These are phyloP conservation scores for Limnephilus auricula DNA, from an alignment of 2,888 invertebrate species.

Conservation along the genomic window DNA sequence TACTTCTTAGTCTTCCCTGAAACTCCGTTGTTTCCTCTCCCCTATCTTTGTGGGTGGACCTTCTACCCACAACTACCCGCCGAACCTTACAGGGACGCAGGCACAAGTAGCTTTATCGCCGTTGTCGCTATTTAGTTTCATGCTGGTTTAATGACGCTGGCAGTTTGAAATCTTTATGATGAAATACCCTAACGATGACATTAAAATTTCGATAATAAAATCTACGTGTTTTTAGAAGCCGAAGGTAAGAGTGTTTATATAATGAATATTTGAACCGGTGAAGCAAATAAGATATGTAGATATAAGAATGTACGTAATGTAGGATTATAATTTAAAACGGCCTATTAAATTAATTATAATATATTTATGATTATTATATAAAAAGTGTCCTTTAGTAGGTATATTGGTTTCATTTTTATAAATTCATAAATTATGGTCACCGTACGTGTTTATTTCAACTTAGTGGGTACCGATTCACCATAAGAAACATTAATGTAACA, in stretches of 20 bases:
- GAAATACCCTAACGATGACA: not conserved
- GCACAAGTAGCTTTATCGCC: conserved; percentile 38
- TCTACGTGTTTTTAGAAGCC: not conserved
- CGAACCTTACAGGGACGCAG: not conserved
- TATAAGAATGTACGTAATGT: too few relatives aligned
- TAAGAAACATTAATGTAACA: too few relatives aligned
- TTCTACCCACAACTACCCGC: conserved; percentile 30
- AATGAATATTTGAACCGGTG: not conserved
- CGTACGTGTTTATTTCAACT: too few relatives aligned
- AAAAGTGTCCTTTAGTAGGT: too few relatives aligned
- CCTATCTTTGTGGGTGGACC: conserved; percentile 51
- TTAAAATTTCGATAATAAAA: not conserved
- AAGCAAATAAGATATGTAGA: not conserved
- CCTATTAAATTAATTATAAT: too few relatives aligned
- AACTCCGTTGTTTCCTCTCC: conserved; percentile 61
- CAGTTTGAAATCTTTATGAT: not conserved
- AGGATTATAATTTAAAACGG: too few relatives aligned
- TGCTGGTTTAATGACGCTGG: not conserved
- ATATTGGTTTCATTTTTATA: too few relatives aligned
- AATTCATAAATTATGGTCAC: too few relatives aligned
- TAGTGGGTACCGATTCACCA: too few relatives aligned
- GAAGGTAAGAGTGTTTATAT: not conserved
- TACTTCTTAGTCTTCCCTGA: conserved; percentile 64
- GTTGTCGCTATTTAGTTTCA: conserved; percentile 33
- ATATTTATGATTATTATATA: too few relatives aligned